phyloP scores from a whole-genome alignment of 2,113 vertebrate species.

The Syngnathoides biaculeatus region DNA sequence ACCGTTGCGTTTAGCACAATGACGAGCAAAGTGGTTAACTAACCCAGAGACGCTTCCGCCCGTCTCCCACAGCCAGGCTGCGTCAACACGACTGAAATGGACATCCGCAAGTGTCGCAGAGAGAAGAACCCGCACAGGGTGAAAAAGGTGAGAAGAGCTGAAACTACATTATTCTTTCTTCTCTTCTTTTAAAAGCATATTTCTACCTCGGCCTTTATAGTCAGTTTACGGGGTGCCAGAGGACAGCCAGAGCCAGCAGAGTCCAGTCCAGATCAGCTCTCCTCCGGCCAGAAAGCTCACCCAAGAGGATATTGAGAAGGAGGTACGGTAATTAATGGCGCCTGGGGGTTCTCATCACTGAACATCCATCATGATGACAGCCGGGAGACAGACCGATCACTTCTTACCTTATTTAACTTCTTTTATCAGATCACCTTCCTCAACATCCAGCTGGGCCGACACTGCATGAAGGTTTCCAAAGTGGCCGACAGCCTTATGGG shows the following conservation, averaged over 20 bases:
- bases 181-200: not conserved
- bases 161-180: not conserved
- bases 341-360: slow-evolving; percentile 18
- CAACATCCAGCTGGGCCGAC: slow-evolving; percentile 90
- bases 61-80: slow-evolving; percentile 85
- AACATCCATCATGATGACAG: slow-evolving; percentile 36
- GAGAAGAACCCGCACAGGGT: slow-evolving; percentile 95
- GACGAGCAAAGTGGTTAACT: slow-evolving; percentile 33
- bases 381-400: slow-evolving; percentile 32
- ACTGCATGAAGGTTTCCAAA: slow-evolving; percentile 98
- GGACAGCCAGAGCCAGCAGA: slow-evolving; percentile 83
- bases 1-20: slow-evolving; percentile 17
- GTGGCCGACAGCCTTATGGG: slow-evolving; percentile 93
- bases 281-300: slow-evolving; percentile 83
- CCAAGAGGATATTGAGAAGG: slow-evolving; percentile 88
- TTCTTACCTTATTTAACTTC: slow-evolving; percentile 41
- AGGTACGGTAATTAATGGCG: slow-evolving; percentile 66
- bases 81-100: slow-evolving; percentile 98
- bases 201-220: slow-evolving; percentile 56
- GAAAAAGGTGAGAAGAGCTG: slow-evolving; percentile 80
- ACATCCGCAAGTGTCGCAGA: slow-evolving; percentile 92
- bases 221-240: slow-evolving; percentile 90
- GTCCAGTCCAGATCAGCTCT: slow-evolving; percentile 81
- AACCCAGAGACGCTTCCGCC: slow-evolving; percentile 39
- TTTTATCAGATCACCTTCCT: slow-evolving; percentile 86